Percentiles rank a stretch among this genome's conserved stretches.
Conservation (phyloP, 2,797 vertebrate genomes). For the Hoplostethus atlanticus region DNA sequence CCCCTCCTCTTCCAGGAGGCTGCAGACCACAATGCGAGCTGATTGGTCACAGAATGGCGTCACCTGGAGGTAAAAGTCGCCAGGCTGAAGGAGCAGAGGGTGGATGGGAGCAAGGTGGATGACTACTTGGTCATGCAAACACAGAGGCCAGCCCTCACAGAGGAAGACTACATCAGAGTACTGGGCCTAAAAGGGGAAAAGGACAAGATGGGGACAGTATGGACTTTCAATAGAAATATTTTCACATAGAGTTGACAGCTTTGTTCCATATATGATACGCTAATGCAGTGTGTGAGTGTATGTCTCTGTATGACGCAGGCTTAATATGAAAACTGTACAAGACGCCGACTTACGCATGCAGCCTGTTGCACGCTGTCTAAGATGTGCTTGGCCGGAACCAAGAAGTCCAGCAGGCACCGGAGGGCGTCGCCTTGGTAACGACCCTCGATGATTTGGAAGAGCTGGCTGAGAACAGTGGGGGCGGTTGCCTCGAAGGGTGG, state of each 20-base stretch:
- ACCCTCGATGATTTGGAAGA: slow-evolving; percentile 89
- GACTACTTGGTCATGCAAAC: slow-evolving; percentile 87
- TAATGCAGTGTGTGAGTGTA: not conserved
- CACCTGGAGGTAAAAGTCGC: slow-evolving; percentile 93
- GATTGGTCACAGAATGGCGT: slow-evolving; percentile 81
- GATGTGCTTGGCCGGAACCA: slow-evolving; percentile 90
- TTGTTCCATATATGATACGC: too few species aligned
- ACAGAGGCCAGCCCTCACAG: slow-evolving; percentile 93
- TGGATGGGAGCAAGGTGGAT: slow-evolving; percentile 88
- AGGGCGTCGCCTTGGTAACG: slow-evolving; percentile 88
- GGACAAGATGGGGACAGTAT: slow-evolving; percentile 1
- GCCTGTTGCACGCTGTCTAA: slow-evolving; percentile 89
- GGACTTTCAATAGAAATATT: slow-evolving; percentile 9
- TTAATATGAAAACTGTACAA: not conserved
- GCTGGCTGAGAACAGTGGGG: slow-evolving; percentile 87
- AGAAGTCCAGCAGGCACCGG: slow-evolving; percentile 89
- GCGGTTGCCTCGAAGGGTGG: slow-evolving; percentile 88
- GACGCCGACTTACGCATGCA: slow-evolving; percentile 82
- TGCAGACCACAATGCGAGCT: slow-evolving; percentile 85
- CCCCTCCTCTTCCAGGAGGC: slow-evolving; percentile 86
- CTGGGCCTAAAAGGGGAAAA: slow-evolving; percentile 80
- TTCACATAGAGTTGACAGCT: too few species aligned
- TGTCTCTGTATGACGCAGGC: not conserved
- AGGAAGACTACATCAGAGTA: slow-evolving; percentile 87
- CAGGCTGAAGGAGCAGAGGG: slow-evolving; percentile 85